A percentile compares a stretch with the other conserved stretches of the same genome.
Evolutionary conservation across 2,797 vertebrate genomes (phyloP).

Genomic region (Miichthys miiuy): DNA sequence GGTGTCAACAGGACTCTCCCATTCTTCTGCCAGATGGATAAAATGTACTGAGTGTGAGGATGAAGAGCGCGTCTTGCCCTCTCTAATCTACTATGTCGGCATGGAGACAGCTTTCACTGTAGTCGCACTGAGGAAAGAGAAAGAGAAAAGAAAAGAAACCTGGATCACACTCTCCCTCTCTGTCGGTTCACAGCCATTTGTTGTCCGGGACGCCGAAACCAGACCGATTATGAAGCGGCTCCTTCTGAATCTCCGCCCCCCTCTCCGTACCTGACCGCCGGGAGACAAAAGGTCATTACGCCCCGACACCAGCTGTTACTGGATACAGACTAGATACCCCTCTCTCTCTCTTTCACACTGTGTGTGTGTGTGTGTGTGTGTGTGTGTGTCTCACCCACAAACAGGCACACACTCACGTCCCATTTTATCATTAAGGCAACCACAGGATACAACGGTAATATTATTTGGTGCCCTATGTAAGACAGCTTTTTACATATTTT

Average conservation of each 20-base stretch:
- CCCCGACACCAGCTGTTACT: slow-evolving; percentile 61
- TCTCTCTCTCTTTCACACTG: slow-evolving; percentile 3
- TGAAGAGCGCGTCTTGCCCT: slow-evolving; percentile 53
- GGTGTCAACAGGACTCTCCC: slow-evolving; percentile 81
- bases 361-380: too few species aligned
- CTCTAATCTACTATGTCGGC: slow-evolving; percentile 42
- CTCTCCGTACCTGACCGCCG: slow-evolving; percentile 74
- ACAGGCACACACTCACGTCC: slow-evolving; percentile 16
- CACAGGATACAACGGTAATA: background rate
- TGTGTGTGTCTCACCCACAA: background rate
- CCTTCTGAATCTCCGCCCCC: slow-evolving; percentile 71
- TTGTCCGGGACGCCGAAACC: slow-evolving; percentile 66
- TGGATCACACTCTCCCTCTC: slow-evolving; percentile 47
- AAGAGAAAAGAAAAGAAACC: background rate
- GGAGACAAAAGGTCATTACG: slow-evolving; percentile 79
- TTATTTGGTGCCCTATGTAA: too few species aligned
- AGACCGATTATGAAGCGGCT: slow-evolving; percentile 64
- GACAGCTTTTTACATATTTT: too few species aligned
- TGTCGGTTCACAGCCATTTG: slow-evolving; percentile 66
- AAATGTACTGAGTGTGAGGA: slow-evolving; percentile 41
- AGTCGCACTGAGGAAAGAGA: background rate
- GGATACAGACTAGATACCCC: slow-evolving; percentile 15
- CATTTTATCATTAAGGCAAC: slow-evolving; percentile 12
- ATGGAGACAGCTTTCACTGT: slow-evolving; percentile 30
- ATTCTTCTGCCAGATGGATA: slow-evolving; percentile 70